Evolutionary conservation across 1,140 invertebrate genomes (phyloP).

Genomic region (Cotesia typhae): DNA sequence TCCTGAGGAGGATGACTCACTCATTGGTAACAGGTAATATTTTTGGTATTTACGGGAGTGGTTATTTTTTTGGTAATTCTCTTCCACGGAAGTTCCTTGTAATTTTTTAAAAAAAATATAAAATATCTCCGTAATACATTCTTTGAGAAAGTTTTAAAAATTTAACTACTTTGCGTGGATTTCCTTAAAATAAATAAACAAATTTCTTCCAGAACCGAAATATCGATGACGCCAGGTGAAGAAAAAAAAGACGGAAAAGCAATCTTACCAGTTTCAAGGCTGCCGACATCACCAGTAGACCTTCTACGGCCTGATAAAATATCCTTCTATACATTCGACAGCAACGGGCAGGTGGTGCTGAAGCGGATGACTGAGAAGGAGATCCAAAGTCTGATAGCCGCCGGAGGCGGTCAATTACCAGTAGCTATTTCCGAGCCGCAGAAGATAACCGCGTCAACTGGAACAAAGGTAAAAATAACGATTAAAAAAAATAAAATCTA

Average conservation of each 20-base stretch:
- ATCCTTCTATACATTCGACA: slow-evolving; percentile 86
- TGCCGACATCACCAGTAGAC: slow-evolving; percentile 71
- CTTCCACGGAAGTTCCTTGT: no score
- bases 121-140: no score
- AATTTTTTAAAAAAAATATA: no score
- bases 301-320: slow-evolving; percentile 81
- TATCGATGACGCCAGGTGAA: background rate
- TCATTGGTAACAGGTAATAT: slow-evolving; percentile 58
- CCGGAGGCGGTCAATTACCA: slow-evolving; percentile 69
- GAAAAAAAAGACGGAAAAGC: background rate
- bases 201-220: background rate
- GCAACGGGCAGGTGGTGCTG: slow-evolving; percentile 81
- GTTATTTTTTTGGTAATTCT: no score
- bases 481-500: background rate
- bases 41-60: background rate
- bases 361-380: slow-evolving; percentile 83
- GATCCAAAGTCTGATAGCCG: slow-evolving; percentile 83
- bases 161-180: no score
- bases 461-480: slow-evolving; percentile 45
- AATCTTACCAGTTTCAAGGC: background rate
- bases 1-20: slow-evolving; percentile 40
- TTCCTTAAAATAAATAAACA: no score
- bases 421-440: slow-evolving; percentile 55
- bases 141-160: no score
- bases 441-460: slow-evolving; percentile 49